These are phyloP conservation scores for Leptopilina myrica DNA, from an alignment of 2,888 invertebrate species.

Conservation along the genomic window DNA sequence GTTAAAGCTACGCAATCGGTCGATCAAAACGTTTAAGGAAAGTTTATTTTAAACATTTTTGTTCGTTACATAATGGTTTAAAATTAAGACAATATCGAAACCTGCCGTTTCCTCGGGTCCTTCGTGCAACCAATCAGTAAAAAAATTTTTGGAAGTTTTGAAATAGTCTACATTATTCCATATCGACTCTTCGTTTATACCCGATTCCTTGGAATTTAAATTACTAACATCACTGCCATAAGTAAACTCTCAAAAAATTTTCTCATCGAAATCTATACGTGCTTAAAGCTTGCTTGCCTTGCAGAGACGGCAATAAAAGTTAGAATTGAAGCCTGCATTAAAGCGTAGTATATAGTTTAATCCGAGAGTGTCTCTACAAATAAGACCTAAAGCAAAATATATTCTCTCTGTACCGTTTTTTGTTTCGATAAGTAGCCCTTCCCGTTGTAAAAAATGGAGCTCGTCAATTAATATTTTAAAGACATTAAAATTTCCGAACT, in stretches of 20 bases:
- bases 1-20: not conserved
- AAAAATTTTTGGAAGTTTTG: not conserved
- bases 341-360: constrained; percentile 55
- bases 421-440: constrained; percentile 42
- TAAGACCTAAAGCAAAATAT: constrained; percentile 51
- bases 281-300: constrained; percentile 44
- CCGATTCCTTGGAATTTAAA: constrained; percentile 39
- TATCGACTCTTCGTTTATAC: constrained; percentile 49
- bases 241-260: constrained; percentile 2
- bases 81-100: constrained; percentile 10
- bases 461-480: constrained; percentile 47
- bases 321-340: constrained; percentile 52
- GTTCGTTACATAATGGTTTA: not conserved
- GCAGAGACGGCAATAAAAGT: constrained; percentile 49
- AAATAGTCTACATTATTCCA: constrained; percentile 50
- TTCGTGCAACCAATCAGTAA: constrained; percentile 34
- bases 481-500: constrained; percentile 41
- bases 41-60: constrained; percentile 5
- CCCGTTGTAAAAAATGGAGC: constrained; percentile 45
- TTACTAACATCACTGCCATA: constrained; percentile 41
- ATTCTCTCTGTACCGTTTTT: constrained; percentile 40
- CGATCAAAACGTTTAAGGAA: constrained; percentile 1
- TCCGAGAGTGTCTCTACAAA: constrained; percentile 57
- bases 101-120: constrained; percentile 19
- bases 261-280: constrained; percentile 25